Evolutionary conservation across 2,797 vertebrate species (phyloP), one percentile per base, ranked within the genome.

Genomic region (Anguilla megastoma): DNA sequence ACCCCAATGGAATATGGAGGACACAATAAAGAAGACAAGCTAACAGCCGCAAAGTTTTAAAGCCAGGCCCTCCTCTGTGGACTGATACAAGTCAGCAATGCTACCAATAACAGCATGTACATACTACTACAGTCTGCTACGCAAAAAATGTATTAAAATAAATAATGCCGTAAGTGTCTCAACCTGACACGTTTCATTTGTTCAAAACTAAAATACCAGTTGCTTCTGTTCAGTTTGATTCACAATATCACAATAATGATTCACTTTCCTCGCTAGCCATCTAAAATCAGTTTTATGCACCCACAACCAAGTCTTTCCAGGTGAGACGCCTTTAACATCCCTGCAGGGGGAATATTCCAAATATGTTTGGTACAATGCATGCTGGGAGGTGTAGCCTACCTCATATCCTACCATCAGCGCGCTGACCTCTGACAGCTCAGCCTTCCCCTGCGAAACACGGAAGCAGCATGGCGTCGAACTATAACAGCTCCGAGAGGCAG

Each of bases 381-480:
- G 85, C 86, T 92, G 95, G 95, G 95, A 52, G 83, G 27, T 54
- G 52, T 91, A 63, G 45, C 84, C 91, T 93, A 92, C 90, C 86
- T 92, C 92, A 90, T 89, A 89, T 90, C 92, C 89, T 90, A 89
- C 89, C 56, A 84, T 89, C 80, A 54, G 85, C 74, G 30, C 45
- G 86, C 88, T 92, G 92, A 93, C 91, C 93, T 89, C 91, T 94
- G 92, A 93, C 93, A 91, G 89, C 90, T 52, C 84, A 71, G 89
- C 90, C 88, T 90, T 91, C 89, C 88, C 87, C 71, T 89, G 66
- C 90, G 86, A 90, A 96, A 96, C 93, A 95, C 96, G 96, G 96
- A 97, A 97, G 96, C 96, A 95, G 96, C 96, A 97, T 97, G 96
- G 96, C 96, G 96, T 95, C 95, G 90, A 93, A 91, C 94, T 74